Evolutionary conservation across 2,888 invertebrate species (phyloP), one percentile per base, ranked within the genome.

Genomic region (Gastracanthus pulcherrimus): DNA sequence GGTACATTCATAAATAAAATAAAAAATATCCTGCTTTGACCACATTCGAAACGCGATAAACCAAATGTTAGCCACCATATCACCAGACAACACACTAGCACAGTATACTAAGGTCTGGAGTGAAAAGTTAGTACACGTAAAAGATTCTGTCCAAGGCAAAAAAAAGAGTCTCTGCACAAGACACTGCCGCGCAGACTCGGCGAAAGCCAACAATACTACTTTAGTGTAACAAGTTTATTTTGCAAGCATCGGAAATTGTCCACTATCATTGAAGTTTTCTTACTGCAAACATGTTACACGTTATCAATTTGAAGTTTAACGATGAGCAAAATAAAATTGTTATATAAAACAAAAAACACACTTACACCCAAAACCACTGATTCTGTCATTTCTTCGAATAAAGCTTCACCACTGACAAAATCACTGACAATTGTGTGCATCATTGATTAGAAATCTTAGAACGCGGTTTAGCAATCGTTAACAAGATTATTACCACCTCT

Each of bases 11-110:
- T n/a, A n/a, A 23, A 26, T 19, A 60, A 41, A 69, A 67, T 36
- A 16, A 51, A 64, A 51, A 23, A 58, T 29, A 79, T 76, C 55
- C 71, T 79, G 66, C 72, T 71, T 72, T 71, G 79, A 79, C 76
- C 79, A 79, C 51, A 36, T 74, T 77, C 87, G 86, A 89, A 86
- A 87, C 60, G 69, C 88, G 60, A 74, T 16, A 55, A 72, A 90
- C 90, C 90, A 86, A 62, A 86, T 88, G 90, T 90, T 90, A 90
- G 89, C 89, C 87, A 87, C 88, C 89, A 90, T 87, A 88, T 88
- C 83, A 89, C 88, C 89, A 89, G 87, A 89, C 88, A 88, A 89
- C 86, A 89, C 88, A 90, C 86, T 85, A 89, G 89, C 87, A 87
- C 86, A 85, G 82, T 83, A 64, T 84, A 85, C 83, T 80, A 62